Percentiles rank a stretch among this genome's conserved stretches.
Evolutionary conservation across 2,113 vertebrate genomes (phyloP).

Genomic region (Scatophagus argus): DNA sequence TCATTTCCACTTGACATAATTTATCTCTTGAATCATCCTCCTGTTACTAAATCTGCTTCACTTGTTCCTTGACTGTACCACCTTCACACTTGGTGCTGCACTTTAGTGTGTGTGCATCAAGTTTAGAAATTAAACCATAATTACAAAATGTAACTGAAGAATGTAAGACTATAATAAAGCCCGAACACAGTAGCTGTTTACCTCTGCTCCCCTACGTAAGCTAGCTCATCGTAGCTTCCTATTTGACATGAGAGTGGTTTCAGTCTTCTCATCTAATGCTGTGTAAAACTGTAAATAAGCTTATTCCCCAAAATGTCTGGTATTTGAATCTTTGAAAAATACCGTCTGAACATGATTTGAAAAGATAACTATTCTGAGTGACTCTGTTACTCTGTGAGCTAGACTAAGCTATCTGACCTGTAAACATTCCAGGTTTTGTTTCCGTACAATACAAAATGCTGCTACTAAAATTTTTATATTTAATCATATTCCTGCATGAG

Average conservation of each 20-base stretch:
- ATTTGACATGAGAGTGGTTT: background rate
- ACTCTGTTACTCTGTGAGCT: background rate
- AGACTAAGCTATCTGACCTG: background rate
- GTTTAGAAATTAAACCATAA: background rate
- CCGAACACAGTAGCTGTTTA: background rate
- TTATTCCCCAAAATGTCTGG: background rate
- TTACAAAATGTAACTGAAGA: background rate
- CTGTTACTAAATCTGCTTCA: background rate
- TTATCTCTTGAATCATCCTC: background rate
- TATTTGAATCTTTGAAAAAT: background rate
- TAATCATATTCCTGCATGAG: background rate
- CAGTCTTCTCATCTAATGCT: background rate
- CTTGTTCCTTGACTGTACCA: background rate
- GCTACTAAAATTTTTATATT: background rate
- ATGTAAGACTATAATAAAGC: background rate
- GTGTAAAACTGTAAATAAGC: background rate
- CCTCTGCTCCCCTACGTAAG: background rate
- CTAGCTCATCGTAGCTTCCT: background rate
- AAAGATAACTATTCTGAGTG: background rate
- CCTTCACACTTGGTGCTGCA: background rate
- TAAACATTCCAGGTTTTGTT: background rate
- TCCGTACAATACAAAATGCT: background rate
- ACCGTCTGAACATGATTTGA: background rate
- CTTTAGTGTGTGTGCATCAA: background rate
- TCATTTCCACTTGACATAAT: background rate